Evolutionary conservation across 2,888 invertebrate species (phyloP), one percentile per base, ranked within the genome.

Genomic region (Aleiodes alternator): DNA sequence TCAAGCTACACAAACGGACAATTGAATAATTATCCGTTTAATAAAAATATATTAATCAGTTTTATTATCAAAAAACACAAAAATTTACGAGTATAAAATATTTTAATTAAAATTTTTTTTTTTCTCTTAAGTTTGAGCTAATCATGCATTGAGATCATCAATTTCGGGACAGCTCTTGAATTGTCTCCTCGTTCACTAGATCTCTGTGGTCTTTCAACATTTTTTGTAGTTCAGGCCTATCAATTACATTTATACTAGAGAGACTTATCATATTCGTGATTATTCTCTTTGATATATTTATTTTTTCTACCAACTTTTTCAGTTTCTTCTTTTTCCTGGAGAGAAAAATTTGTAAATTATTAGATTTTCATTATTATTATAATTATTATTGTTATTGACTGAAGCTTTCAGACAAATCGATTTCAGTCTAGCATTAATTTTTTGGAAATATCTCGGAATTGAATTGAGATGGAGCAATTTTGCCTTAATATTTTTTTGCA

Each of bases 1-100:
- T 70, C 84, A 87, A 74, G 82, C 82, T 1, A 85, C 85, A 6
- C 86, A 86, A 76, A 85, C 86, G 0, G 87, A 87, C 64, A 79
- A 69, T 74, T 72, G 16, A 51, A 71, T 34, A 48, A 11, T 72
- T 29, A 75, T 68, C 14, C 34, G 57, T 56, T 16, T 48, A 31
- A 29, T 64, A 51, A 53, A 56, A 51, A 55, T 50, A 51, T 66
- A 16, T 23, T 34, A 7, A 61, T n/a, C 34, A 38, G 16, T 56
- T 70, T 48, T 57, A 56, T 56, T 7, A 8, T 43, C 31, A 38
- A 61, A 55, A 55, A 55, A 55, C 14, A 50, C 16, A 64, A 16
- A 61, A 31, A 34, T 48, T 6, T 12, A 50, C 31, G 16, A 34
- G 14, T 55, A 48, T 38, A 8, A 61, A 38, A 61, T 14, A 14